Evolutionary conservation across 2,797 vertebrate species (phyloP), one percentile per base, ranked within the genome.

Genomic region (Acipenser oxyrinchus): DNA sequence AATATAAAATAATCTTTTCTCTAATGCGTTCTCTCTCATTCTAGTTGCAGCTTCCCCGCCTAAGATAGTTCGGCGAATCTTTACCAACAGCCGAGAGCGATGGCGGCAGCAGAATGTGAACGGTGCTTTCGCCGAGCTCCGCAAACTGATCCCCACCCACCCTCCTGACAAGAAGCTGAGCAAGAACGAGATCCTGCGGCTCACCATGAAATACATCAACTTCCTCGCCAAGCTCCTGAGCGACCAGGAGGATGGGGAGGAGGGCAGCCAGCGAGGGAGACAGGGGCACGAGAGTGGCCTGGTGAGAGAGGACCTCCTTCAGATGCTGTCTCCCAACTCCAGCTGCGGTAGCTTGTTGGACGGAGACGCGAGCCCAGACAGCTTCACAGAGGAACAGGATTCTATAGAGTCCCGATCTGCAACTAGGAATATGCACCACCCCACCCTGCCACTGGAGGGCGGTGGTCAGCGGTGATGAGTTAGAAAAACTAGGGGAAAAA

Each of bases 41-140:
- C 2, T 52, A 61, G 55, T 69, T 63, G 52, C 76, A 87, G 88
- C 88, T 84, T 92, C 92, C 67, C 91, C 90, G 70, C 93, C 94
- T 0, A 97, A 97, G 77, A 94, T 96, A 6, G 93, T 95, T 3
- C 89, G 95, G 0, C 91, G 95, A 57, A 96, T 97, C 79, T 97
- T 97, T 80, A 97, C 95, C 63, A 97, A 96, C 72, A 97, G 88
- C 62, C 86, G 94, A 1, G 95, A 97, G 68, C 84, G 94, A 0
- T 94, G 93, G 90, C 87, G 94, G 0, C 95, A 97, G 82, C 94
- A 95, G 87, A 94, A 93, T 0, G 94, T 95, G 9, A 96, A 94
- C 0, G 93, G 93, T 6, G 94, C 94, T 0, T 96, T 96, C 0
- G 80, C 89, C 0, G 94, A 94, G 75, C 93, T 96, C 65, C 90